A percentile compares a stretch with the other conserved stretches of the same genome.
These are phyloP conservation scores for Odontomachus brunneus DNA, from an alignment of 1,140 invertebrate genomes.

Conservation along the genomic window DNA sequence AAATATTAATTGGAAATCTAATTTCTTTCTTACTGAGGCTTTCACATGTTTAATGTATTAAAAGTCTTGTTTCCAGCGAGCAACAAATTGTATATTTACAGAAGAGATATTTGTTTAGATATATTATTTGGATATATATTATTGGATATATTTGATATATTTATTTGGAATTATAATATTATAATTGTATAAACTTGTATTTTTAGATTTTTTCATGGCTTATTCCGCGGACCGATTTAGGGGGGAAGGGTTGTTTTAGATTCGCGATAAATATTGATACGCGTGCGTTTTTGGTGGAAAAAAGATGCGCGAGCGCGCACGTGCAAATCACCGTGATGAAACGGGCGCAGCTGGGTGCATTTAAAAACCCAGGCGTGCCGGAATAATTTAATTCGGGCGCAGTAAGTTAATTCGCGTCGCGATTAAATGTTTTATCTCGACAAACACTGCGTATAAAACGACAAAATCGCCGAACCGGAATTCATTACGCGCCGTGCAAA, in stretches of 20 bases:
- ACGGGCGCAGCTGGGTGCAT: constrained; percentile 19
- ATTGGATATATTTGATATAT: too few species aligned
- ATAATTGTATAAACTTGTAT: not conserved
- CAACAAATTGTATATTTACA: too few species aligned
- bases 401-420: constrained; percentile 45
- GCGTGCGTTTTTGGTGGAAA: constrained; percentile 13
- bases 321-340: constrained; percentile 33
- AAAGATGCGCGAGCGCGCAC: too few species aligned
- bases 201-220: not conserved
- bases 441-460: constrained; percentile 50
- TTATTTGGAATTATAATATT: not conserved
- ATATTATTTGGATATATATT: not conserved
- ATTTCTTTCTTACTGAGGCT: not conserved
- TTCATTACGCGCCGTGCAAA: constrained; percentile 52
- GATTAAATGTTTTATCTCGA: constrained; percentile 51
- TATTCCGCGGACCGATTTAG: not conserved
- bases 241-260: not conserved
- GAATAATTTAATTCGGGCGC: constrained; percentile 52
- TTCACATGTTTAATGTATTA: not conserved
- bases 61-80: not conserved
- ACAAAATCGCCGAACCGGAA: constrained; percentile 48
- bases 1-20: not conserved
- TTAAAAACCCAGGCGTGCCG: constrained; percentile 52
- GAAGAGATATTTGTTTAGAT: too few species aligned
- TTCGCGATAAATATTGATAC: constrained; percentile 21